Evolutionary conservation across 2,888 invertebrate species (phyloP).

Genomic region (Sinohyriopsis cumingii): DNA sequence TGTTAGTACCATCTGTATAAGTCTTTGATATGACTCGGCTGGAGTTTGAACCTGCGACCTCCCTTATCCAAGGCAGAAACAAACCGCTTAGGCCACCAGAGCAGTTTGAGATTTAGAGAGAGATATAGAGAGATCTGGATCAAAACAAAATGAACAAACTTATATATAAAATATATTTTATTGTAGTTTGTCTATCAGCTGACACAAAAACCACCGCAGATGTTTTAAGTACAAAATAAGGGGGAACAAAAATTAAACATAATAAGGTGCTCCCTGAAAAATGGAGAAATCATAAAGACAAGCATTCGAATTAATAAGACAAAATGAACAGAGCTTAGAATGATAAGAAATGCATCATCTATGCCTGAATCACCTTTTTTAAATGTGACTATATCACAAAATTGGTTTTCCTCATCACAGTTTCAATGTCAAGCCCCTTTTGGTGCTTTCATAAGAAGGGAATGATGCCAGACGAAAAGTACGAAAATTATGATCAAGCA

Average conservation of each 20-base stretch:
- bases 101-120: too few relatives aligned
- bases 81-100: too few relatives aligned
- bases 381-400: conserved; percentile 7
- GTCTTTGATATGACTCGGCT: too few relatives aligned
- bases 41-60: too few relatives aligned
- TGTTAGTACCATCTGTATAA: too few relatives aligned
- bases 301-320: too few relatives aligned
- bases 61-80: too few relatives aligned
- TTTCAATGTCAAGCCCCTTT: conserved; percentile 9
- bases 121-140: too few relatives aligned
- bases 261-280: conserved; percentile 15
- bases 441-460: conserved; percentile 15
- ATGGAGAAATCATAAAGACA: background rate
- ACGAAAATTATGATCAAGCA: too few relatives aligned
- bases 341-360: background rate
- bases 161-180: conserved; percentile 5
- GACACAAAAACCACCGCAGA: conserved; percentile 21
- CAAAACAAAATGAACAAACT: background rate
- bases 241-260: conserved; percentile 12
- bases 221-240: conserved; percentile 1
- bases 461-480: conserved; percentile 22
- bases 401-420: conserved; percentile 25
- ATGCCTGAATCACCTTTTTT: background rate
- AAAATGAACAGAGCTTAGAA: too few relatives aligned
- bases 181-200: conserved; percentile 19